Evolutionary conservation across 2,888 invertebrate species (phyloP).

Genomic region (Orthosia cruda): DNA sequence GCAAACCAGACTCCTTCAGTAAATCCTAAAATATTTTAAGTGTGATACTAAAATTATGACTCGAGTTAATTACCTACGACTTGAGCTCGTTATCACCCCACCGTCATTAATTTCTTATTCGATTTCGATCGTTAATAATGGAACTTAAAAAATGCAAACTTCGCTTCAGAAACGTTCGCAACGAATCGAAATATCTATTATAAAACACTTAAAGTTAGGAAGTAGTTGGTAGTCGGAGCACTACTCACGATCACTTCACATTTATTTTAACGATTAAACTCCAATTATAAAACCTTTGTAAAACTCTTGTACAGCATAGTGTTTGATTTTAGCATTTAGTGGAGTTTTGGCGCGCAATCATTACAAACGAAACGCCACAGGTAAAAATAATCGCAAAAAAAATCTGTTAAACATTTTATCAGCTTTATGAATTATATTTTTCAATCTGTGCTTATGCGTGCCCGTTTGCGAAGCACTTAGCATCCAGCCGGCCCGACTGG

Average conservation of each 20-base stretch:
- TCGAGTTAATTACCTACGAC: conserved; percentile 12
- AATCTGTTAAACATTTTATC: conserved; percentile 55
- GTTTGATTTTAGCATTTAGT: conserved; percentile 35
- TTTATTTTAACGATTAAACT: conserved; percentile 59
- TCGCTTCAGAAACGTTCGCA: conserved; percentile 30
- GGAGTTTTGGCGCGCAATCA: conserved; percentile 28
- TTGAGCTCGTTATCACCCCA: conserved; percentile 20
- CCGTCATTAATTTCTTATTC: conserved; percentile 29
- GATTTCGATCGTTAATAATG: conserved; percentile 31
- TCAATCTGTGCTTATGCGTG: conserved; percentile 74
- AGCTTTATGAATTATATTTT: conserved; percentile 70
- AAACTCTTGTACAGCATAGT: conserved; percentile 4
- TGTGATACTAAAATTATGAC: conserved; percentile 14
- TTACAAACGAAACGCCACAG: conserved; percentile 47
- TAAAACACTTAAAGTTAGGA: conserved; percentile 50
- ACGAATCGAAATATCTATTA: conserved; percentile 45
- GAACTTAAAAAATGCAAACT: conserved; percentile 43
- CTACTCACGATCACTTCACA: conserved; percentile 37
- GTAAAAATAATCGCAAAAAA: conserved; percentile 38
- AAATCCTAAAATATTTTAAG: conserved; percentile 32
- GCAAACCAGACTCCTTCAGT: background rate
- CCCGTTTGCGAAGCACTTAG: conserved; percentile 80
- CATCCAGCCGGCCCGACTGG: conserved; percentile 78
- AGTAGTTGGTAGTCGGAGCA: conserved; percentile 38
- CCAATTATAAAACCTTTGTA: conserved; percentile 42